Base-by-base conservation (phyloP, 2,797 vertebrate genomes). In the Sebastes oblongus region DNA sequence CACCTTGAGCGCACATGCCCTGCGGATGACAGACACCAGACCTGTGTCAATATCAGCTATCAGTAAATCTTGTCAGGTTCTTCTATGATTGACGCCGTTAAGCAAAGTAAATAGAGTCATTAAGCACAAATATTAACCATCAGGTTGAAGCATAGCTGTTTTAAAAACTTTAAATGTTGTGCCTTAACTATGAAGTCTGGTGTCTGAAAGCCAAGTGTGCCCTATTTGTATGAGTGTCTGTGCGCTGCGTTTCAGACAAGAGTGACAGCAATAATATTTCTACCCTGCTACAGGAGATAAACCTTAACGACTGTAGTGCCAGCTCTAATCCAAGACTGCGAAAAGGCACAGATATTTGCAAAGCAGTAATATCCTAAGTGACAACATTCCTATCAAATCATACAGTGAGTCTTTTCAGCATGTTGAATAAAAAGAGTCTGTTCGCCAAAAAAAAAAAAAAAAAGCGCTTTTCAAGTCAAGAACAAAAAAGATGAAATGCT, bases 321-420 rank as follows among this genome's bases (percentile, higher is more conserved):
- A 91, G 85, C 84, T 83, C 90, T 92, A 93, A 93, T 90, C 87
- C 88, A 90, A 92, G 89, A 93, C 87, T 85, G 93, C 78, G 77
- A 93, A 94, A 50, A 95, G 94, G 94, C 95, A 95, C 94, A 93
- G 87, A 93, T 92, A 93, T 92, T 93, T 90, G 89, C 93, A 93
- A 94, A 95, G 93, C 94, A 93, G 90, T 92, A 90, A 91, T 91
- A 89, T 93, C 84, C 75, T 91, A 92, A 87, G 87, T 91, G 90
- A 92, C 91, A 86, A 94, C 93, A 94, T 94, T 94, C 92, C 89
- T 91, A 87, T 91, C 72, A 90, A 93, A 91, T 92, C 80, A 91
- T 92, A 93, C 89, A 91, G 86, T 87, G 86, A 91, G 83, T 87
- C 85, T 88, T 91, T 88, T 91, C 78, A 89, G 67, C 84, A 61